Evolutionary conservation across 2,797 vertebrate species (phyloP).

Genomic region (Myotis vivesi): DNA sequence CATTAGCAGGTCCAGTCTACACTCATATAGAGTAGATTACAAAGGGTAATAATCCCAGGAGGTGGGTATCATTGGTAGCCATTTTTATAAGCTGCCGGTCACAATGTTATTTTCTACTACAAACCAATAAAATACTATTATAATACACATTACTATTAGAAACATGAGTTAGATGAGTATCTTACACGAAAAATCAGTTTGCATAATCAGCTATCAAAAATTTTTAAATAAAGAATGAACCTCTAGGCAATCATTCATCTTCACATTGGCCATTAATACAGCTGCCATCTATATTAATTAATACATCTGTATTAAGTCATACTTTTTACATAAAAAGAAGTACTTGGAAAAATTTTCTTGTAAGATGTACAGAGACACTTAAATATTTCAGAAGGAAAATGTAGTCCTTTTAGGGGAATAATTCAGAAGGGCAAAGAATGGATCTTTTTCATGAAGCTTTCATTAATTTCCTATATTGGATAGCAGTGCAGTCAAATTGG

Average conservation of each 20-base stretch:
- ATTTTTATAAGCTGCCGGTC: neutral
- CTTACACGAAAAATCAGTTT: conserved; percentile 11
- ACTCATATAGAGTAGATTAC: neutral
- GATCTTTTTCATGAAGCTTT: conserved; percentile 26
- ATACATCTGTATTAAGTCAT: neutral
- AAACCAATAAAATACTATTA: neutral
- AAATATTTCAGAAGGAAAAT: conserved; percentile 20
- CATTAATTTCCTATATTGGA: conserved; percentile 38
- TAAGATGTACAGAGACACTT: neutral
- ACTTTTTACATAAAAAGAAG: neutral
- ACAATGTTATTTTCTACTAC: neutral
- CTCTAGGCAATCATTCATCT: conserved; percentile 24
- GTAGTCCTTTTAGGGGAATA: neutral
- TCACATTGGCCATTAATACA: neutral
- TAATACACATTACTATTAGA: neutral
- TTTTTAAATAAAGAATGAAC: neutral
- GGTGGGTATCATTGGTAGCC: neutral
- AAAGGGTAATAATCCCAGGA: neutral
- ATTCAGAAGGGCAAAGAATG: neutral
- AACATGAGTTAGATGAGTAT: neutral
- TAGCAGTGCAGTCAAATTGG: conserved; percentile 1
- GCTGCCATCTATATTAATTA: neutral
- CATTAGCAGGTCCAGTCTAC: neutral
- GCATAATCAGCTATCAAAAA: neutral
- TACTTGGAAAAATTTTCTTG: neutral